A percentile compares a stretch with the other conserved stretches of the same genome.
These are phyloP conservation scores for Stigmatopora nigra DNA, from an alignment of 2,113 vertebrate genomes.

Conservation along the genomic window DNA sequence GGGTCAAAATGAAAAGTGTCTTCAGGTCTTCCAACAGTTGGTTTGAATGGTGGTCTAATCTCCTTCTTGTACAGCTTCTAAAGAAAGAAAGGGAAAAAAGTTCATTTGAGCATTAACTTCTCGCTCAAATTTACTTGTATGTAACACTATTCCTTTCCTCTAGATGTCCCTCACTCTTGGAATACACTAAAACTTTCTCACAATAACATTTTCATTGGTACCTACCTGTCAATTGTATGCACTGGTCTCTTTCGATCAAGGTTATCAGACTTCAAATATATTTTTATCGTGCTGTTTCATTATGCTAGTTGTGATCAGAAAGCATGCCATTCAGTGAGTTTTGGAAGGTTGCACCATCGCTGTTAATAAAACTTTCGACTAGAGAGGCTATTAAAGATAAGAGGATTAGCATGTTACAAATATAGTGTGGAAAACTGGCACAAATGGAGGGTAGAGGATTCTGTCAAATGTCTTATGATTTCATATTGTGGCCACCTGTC, in stretches of 20 bases:
- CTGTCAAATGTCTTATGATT: conserved; percentile 13
- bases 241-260: background rate
- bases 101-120: too few relatives aligned
- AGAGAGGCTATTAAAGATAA: conserved; percentile 24
- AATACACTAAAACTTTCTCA: background rate
- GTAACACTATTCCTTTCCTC: conserved; percentile 17
- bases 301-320: background rate
- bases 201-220: too few relatives aligned
- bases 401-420: conserved; percentile 18
- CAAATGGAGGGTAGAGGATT: conserved; percentile 16
- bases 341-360: conserved; percentile 6
- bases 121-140: background rate
- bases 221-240: background rate
- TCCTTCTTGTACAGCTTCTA: conserved; percentile 89
- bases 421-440: conserved; percentile 3
- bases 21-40: conserved; percentile 86
- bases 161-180: conserved; percentile 25
- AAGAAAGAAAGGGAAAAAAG: conserved; percentile 10
- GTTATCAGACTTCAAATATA: background rate
- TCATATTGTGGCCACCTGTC: conserved; percentile 1
- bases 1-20: conserved; percentile 97
- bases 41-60: conserved; percentile 90
- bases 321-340: background rate
- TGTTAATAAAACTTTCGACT: conserved; percentile 10
- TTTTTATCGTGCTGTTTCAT: background rate